Evolutionary conservation across 2,888 invertebrate genomes (phyloP), one percentile per base, ranked within the genome.

Genomic region (Deilephila porcellus): DNA sequence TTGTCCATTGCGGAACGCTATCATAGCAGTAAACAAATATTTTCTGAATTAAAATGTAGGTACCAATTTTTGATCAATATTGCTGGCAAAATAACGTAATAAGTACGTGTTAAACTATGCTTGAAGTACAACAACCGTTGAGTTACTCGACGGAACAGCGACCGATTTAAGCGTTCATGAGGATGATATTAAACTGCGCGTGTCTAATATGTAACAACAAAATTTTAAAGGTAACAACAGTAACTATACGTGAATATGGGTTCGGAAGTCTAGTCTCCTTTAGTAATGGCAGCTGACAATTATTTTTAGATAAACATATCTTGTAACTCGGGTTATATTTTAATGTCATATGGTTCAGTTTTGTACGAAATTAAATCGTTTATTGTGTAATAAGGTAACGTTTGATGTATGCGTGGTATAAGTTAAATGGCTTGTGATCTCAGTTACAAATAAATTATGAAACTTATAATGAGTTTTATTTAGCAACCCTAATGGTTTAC

Each of bases 381-480:
- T 78, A 79, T 83, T 80, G 81, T 83, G 81, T 84, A 80, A 80
- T 86, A 67, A 17, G 67, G 87, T 84, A 73, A 72, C 37, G 59
- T 67, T 29, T 73, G 64, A 67, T 67, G 73, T 83, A 82, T 83
- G 81, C 84, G 86, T 90, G 84, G 88, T 88, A 83, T 86, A 85
- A 86, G 83, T 89, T 89, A 89, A 88, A 87, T 88, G 85, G 87
- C 83, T 91, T 91, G 93, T 93, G 94, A 94, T 93, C 94, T 93
- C 94, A 93, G 85, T 90, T 80, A 75, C 76, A 79, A 91, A 92
- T 90, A 91, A 90, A 90, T 85, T 86, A 85, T 88, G 78, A 89
- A 91, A 91, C 87, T 81, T 78, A 81, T 74, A 60, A 75, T 73
- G 78, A 75, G 78, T 72, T 60, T 78, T 75, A 74, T 59, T 70